These are phyloP conservation scores for Euwallacea fornicatus DNA, from an alignment of 1,140 invertebrate species.

Conservation along the genomic window DNA sequence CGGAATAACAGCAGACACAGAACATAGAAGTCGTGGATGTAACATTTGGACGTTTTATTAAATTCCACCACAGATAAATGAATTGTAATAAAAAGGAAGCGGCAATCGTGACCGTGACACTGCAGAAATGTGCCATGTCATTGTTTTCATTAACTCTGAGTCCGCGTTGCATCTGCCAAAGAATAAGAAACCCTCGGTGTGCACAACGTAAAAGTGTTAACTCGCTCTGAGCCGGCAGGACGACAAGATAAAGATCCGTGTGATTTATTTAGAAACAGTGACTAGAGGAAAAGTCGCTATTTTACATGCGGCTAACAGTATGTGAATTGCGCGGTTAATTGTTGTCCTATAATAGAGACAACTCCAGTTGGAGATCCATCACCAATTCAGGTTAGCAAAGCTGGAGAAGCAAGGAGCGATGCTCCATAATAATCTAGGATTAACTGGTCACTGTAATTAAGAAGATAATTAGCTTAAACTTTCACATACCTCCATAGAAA, in stretches of 20 bases:
- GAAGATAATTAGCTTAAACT: no score
- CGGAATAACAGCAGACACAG: conserved; percentile 1
- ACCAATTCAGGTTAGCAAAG: no score
- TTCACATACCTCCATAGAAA: no score
- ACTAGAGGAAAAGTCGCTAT: conserved; percentile 1
- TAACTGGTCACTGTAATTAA: no score
- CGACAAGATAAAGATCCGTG: conserved; percentile 23
- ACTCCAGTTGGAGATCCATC: no score
- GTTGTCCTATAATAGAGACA: no score
- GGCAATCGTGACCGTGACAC: conserved; percentile 38
- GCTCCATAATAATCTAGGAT: no score
- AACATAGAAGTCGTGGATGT: conserved; percentile 35
- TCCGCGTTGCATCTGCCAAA: conserved; percentile 18
- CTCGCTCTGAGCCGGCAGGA: conserved; percentile 12
- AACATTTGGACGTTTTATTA: conserved; percentile 39
- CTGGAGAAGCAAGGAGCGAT: no score
- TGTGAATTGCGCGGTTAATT: no score
- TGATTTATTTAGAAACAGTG: conserved; percentile 19
- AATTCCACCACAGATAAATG: conserved; percentile 38
- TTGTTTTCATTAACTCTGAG: conserved; percentile 37
- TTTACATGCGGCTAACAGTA: no score
- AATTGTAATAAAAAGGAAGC: conserved; percentile 38
- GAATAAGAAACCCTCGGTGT: conserved; percentile 7
- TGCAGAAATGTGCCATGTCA: conserved; percentile 35
- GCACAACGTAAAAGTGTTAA: conserved; percentile 29